Conservation (phyloP, 2,888 invertebrate species). For the Megastigmus dorsalis region DNA sequence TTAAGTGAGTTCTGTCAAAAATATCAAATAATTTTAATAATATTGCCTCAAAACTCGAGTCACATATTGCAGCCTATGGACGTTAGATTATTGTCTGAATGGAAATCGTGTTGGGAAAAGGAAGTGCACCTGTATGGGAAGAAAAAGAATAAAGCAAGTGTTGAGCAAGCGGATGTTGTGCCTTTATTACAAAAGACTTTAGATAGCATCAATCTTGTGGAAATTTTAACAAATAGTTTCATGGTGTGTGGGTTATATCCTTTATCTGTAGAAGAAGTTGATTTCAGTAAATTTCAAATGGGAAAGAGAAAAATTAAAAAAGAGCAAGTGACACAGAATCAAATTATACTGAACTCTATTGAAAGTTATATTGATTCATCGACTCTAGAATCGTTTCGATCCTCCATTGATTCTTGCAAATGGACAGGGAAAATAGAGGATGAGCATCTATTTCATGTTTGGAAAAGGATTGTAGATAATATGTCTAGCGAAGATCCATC, state of each 20-base stretch:
- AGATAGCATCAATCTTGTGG: neutral
- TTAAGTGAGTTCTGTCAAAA: slow-evolving; percentile 22
- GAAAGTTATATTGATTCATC: slow-evolving; percentile 9
- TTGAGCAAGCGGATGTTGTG: neutral
- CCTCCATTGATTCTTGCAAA: neutral
- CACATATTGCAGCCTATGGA: slow-evolving; percentile 19
- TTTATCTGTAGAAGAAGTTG: neutral
- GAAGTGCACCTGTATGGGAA: neutral
- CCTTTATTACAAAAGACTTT: neutral
- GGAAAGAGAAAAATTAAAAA: too few relatives aligned
- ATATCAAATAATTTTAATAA: slow-evolving; percentile 1
- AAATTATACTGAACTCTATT: slow-evolving; percentile 10
- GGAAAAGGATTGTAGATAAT: slow-evolving; percentile 38
- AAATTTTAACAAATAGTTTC: neutral
- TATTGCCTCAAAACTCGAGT: neutral
- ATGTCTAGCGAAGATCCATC: neutral
- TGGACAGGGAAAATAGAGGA: slow-evolving; percentile 26
- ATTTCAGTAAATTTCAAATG: neutral
- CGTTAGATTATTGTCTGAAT: neutral
- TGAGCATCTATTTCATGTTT: slow-evolving; percentile 17
- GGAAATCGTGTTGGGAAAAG: too few relatives aligned
- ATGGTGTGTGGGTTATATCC: slow-evolving; percentile 21
- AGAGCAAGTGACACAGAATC: neutral
- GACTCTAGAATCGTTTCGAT: slow-evolving; percentile 7
- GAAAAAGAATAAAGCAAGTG: neutral